phyloP scores from a whole-genome alignment of 2,797 vertebrate species.

The Lepus oiostolus region DNA sequence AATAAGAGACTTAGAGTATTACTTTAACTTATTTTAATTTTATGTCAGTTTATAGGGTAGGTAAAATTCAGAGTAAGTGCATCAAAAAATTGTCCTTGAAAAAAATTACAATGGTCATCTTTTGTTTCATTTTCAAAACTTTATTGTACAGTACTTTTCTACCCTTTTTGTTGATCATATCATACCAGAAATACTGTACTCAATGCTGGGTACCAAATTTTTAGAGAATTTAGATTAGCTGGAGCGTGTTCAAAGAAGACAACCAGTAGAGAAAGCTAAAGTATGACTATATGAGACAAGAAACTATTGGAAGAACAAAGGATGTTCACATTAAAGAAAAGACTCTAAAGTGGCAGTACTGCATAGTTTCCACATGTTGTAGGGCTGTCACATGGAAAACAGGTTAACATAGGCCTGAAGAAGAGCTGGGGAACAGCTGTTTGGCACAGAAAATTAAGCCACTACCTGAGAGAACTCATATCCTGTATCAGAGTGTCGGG shows the following conservation, averaged over 20 bases:
- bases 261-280: not conserved
- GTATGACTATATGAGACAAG: not conserved
- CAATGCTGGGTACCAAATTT: not conserved
- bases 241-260: not conserved
- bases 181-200: not conserved
- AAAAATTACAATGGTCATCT: not conserved
- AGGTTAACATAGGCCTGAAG: not conserved
- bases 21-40: not conserved
- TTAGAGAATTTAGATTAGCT: not conserved
- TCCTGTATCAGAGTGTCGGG: no score
- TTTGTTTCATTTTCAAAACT: conserved; percentile 45
- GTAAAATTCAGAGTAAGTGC: not conserved
- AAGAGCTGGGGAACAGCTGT: not conserved
- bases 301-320: not conserved
- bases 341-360: not conserved
- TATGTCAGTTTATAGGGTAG: not conserved
- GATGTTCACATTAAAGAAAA: conserved; percentile 19
- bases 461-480: no score
- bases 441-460: no score
- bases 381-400: not conserved
- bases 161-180: not conserved
- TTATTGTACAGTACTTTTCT: not conserved
- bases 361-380: not conserved
- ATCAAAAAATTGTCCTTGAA: not conserved
- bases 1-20: conserved; percentile 36